These are phyloP conservation scores for Mechanitis messenoides DNA, from an alignment of 2,888 invertebrate species.

Conservation along the genomic window DNA sequence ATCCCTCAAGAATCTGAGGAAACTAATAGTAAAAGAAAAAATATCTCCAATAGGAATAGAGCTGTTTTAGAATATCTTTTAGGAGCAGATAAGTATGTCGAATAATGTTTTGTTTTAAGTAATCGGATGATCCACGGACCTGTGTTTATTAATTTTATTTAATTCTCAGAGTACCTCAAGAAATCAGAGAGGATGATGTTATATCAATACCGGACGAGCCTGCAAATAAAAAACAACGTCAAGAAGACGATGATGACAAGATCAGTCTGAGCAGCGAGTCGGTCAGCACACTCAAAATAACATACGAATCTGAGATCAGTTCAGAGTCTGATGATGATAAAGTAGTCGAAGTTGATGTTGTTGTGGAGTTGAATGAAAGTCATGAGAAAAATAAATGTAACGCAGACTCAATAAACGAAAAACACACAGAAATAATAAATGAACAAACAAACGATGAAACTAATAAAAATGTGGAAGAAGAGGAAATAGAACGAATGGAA, in stretches of 20 bases:
- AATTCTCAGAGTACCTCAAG: constrained; percentile 42
- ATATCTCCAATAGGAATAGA: constrained; percentile 52
- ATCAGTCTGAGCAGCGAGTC: constrained; percentile 62
- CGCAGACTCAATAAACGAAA: constrained; percentile 6
- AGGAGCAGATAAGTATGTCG: constrained; percentile 48
- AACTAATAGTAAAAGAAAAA: constrained; percentile 40
- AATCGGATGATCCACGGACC: too few relatives aligned
- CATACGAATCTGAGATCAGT: constrained; percentile 35
- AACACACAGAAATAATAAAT: neutral
- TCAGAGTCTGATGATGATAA: constrained; percentile 35
- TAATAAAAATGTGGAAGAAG: constrained; percentile 10
- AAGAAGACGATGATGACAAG: constrained; percentile 44
- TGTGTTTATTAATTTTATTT: neutral
- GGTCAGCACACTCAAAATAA: constrained; percentile 44
- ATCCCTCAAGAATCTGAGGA: constrained; percentile 31
- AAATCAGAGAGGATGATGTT: constrained; percentile 35
- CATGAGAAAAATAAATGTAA: neutral
- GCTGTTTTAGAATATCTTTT: constrained; percentile 50
- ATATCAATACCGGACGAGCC: constrained; percentile 53
- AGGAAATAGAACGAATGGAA: constrained; percentile 9
- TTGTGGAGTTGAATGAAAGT: constrained; percentile 21
- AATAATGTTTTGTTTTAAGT: too few relatives aligned
- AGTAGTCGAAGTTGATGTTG: constrained; percentile 26
- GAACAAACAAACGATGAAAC: constrained; percentile 4
- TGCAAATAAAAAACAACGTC: constrained; percentile 43